Conservation (phyloP, 92 coral and sea anemone species). For the Porites cylindrica region DNA sequence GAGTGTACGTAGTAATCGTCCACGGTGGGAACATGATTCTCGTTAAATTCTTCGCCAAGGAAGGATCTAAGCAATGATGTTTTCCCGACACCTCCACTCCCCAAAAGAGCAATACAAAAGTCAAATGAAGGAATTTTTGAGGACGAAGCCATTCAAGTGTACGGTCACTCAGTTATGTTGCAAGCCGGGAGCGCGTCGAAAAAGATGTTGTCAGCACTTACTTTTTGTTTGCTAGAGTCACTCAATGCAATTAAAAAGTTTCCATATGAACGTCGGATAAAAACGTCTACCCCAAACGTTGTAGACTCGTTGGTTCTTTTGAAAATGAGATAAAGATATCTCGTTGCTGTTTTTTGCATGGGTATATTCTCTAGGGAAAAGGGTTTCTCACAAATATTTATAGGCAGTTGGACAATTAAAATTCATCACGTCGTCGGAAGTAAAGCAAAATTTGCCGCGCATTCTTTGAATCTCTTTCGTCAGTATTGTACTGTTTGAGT, state of each 20-base stretch:
- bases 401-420: neutral
- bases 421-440: slow-evolving; percentile 30
- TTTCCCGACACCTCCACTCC: slow-evolving; percentile 84
- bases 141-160: slow-evolving; percentile 39
- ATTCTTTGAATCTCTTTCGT: slow-evolving; percentile 4
- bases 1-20: slow-evolving; percentile 81
- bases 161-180: neutral
- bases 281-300: neutral
- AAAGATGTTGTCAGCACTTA: no score
- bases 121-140: slow-evolving; percentile 64
- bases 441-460: neutral
- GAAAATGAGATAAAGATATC: neutral
- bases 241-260: neutral
- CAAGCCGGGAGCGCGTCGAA: no score
- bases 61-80: slow-evolving; percentile 78
- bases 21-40: slow-evolving; percentile 77
- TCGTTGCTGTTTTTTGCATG: neutral
- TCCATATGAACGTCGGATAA: no score
- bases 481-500: slow-evolving; percentile 6
- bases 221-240: no score
- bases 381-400: neutral
- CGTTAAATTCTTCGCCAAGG: slow-evolving; percentile 68
- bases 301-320: no score
- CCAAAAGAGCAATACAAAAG: slow-evolving; percentile 76
- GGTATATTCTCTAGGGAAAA: slow-evolving; percentile 12